These are phyloP conservation scores for Drosophila paulistorum DNA, from an alignment of 1,140 invertebrate genomes.

Conservation along the genomic window DNA sequence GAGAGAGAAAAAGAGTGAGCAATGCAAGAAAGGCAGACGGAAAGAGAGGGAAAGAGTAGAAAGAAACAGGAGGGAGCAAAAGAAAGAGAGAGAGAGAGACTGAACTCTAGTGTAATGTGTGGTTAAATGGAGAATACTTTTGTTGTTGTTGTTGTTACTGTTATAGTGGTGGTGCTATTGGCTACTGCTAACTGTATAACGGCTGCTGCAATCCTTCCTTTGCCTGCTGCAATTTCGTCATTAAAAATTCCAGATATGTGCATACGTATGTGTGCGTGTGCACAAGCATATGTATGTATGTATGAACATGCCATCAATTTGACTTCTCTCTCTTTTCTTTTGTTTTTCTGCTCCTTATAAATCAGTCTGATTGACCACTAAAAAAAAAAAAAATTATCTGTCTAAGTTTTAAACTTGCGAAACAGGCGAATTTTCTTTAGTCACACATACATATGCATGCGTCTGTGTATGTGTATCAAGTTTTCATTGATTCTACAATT, in stretches of 20 bases:
- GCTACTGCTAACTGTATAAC: too few species aligned
- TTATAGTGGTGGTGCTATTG: too few species aligned
- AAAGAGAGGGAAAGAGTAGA: neutral
- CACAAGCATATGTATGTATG: too few species aligned
- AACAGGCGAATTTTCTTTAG: too few species aligned
- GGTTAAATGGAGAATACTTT: neutral
- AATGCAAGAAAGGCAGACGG: neutral
- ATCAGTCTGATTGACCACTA: too few species aligned
- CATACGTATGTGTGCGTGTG: too few species aligned
- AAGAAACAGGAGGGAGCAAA: neutral
- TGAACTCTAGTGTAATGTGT: neutral
- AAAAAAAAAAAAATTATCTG: too few species aligned
- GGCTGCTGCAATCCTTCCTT: neutral
- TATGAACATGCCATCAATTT: neutral
- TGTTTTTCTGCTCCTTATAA: too few species aligned
- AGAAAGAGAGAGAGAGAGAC: neutral
- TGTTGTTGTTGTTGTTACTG: constrained; percentile 14
- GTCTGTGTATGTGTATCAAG: neutral
- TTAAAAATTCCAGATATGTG: neutral
- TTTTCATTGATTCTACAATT: constrained; percentile 16
- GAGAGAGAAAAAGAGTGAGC: neutral
- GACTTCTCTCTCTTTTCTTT: too few species aligned
- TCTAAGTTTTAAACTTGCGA: too few species aligned
- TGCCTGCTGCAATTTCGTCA: constrained; percentile 3
- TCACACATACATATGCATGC: neutral